Percentiles rank a stretch among this genome's conserved stretches.
Conservation (phyloP, 1,140 invertebrate genomes). For the Matsumurasca onukii region DNA sequence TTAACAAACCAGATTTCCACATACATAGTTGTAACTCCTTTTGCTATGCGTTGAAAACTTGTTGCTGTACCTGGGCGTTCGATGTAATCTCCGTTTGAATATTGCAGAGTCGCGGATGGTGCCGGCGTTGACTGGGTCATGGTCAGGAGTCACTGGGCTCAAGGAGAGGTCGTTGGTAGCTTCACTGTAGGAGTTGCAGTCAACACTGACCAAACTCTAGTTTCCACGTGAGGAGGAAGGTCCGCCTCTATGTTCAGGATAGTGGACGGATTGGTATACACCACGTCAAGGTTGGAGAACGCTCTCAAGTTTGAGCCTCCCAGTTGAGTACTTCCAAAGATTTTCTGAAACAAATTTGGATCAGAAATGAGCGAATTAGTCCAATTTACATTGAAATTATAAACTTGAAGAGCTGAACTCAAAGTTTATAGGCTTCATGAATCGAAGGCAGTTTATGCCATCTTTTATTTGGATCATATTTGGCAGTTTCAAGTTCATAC, state of each 20-base stretch:
- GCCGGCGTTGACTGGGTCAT: not conserved
- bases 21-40: too few species aligned
- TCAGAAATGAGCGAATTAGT: not conserved
- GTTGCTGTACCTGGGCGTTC: too few species aligned
- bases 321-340: slow-evolving; percentile 10
- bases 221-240: not conserved
- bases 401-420: too few species aligned
- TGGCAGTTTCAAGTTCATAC: too few species aligned
- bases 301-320: slow-evolving; percentile 20
- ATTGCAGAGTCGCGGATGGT: not conserved
- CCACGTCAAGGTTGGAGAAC: not conserved
- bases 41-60: too few species aligned
- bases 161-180: not conserved
- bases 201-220: slow-evolving; percentile 17
- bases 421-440: too few species aligned
- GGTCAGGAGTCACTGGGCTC: not conserved
- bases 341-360: not conserved
- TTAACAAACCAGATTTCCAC: too few species aligned
- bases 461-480: too few species aligned
- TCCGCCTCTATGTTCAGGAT: not conserved
- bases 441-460: too few species aligned
- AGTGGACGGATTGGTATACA: not conserved
- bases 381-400: too few species aligned
- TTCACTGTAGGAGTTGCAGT: not conserved
- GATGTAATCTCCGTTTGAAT: not conserved